A percentile compares a stretch with the other conserved stretches of the same genome.
Conservation (phyloP, 2,888 invertebrate species). For the Frankliniella intonsa region DNA sequence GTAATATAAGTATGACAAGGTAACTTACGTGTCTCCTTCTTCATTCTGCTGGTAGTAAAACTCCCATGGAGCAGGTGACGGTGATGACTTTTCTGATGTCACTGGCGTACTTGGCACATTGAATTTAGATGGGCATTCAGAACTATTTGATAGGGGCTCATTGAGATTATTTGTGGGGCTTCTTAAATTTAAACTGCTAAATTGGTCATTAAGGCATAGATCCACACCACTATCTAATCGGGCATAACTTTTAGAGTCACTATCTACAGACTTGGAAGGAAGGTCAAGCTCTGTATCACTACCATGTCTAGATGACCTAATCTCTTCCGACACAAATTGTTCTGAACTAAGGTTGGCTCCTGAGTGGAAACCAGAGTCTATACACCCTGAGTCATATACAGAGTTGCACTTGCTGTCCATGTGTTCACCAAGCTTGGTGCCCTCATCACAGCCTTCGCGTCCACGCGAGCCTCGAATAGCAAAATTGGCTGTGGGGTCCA, state of each 20-base stretch:
- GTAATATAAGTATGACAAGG: neutral
- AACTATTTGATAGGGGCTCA: neutral
- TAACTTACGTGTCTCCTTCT: conserved; percentile 7
- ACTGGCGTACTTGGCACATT: neutral
- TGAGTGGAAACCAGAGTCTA: conserved; percentile 5
- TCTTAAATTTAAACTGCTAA: neutral
- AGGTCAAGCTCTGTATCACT: neutral
- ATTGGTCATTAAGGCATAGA: neutral
- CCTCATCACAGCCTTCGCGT: neutral
- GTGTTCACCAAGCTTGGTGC: neutral
- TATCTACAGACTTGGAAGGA: neutral
- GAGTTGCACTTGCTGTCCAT: conserved; percentile 3
- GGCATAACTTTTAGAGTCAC: neutral
- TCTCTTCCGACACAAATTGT: neutral
- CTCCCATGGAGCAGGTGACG: neutral
- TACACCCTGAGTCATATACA: neutral
- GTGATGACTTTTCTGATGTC: neutral
- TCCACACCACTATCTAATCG: conserved; percentile 1
- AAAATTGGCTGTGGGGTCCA: neutral
- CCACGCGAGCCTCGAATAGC: neutral
- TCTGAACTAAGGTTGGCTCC: neutral
- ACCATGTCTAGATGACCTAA: neutral
- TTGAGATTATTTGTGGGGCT: neutral
- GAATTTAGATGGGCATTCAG: neutral
- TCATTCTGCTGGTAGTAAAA: neutral